These are phyloP conservation scores for Dicerorhinus sumatrensis DNA, from an alignment of 2,113 vertebrate genomes.

Conservation along the genomic window DNA sequence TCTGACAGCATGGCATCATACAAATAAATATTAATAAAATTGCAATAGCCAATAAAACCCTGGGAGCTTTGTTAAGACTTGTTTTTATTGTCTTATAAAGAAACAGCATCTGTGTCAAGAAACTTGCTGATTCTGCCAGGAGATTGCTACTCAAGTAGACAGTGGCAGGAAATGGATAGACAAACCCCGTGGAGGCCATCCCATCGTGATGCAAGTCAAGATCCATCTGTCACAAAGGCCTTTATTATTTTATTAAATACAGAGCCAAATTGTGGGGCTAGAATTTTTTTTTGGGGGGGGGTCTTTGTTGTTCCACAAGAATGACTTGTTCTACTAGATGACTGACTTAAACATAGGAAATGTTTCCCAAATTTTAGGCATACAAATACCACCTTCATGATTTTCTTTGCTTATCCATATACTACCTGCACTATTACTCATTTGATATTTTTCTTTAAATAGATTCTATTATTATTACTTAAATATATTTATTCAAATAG, in stretches of 20 bases:
- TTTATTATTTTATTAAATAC: constrained; percentile 52
- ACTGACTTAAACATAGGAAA: background rate
- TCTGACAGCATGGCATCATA: background rate
- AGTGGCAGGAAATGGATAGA: background rate
- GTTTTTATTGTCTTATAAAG: background rate
- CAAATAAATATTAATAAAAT: constrained; percentile 54
- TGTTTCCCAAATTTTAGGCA: constrained; percentile 8
- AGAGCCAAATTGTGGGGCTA: background rate
- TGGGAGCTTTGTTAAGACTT: background rate
- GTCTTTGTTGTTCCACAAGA: background rate
- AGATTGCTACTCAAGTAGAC: background rate
- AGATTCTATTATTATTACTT: background rate
- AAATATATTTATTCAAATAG: constrained; percentile 40
- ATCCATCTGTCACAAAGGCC: background rate
- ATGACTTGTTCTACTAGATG: background rate
- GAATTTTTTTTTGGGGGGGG: background rate
- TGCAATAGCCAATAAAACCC: background rate
- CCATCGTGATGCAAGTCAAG: background rate
- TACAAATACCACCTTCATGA: background rate
- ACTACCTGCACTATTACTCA: background rate
- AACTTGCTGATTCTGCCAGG: background rate
- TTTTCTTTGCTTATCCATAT: background rate
- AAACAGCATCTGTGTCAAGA: constrained; percentile 9
- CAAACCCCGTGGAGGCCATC: background rate
- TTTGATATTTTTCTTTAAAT: constrained; percentile 30